phyloP scores from a whole-genome alignment of 2,797 vertebrate genomes.

The Crossoptilon crossoptilon region DNA sequence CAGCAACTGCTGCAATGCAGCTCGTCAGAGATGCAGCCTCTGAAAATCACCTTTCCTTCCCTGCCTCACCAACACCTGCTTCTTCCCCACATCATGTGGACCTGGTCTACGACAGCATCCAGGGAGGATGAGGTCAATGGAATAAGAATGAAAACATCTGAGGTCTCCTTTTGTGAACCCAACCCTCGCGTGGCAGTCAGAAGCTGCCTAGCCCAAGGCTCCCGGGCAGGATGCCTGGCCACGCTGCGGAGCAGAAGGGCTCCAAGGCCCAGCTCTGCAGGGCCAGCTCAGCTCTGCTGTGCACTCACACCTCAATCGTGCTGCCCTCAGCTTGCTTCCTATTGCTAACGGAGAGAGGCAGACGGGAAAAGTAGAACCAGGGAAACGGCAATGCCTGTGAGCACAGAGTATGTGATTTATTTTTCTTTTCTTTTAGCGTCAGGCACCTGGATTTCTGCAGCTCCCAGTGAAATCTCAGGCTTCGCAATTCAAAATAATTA shows the following conservation, averaged over 20 bases:
- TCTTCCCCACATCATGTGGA: accelerated
- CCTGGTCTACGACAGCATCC: accelerated
- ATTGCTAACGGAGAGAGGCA: not conserved
- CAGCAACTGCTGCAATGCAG: accelerated
- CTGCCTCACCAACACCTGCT: not conserved
- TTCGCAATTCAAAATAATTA: slow-evolving; percentile 69
- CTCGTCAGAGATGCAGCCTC: accelerated
- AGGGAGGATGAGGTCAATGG: accelerated
- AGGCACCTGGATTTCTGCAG: slow-evolving; percentile 74
- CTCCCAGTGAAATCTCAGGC: slow-evolving; percentile 67
- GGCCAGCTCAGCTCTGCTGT: not conserved
- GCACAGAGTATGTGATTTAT: not conserved
- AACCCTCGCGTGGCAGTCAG: not conserved
- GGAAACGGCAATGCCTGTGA: slow-evolving; percentile 38
- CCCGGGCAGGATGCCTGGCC: not conserved
- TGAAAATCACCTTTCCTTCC: not conserved
- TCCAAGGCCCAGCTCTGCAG: not conserved
- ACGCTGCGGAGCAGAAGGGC: accelerated
- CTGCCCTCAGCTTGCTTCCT: slow-evolving; percentile 4
- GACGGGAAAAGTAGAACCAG: slow-evolving; percentile 37
- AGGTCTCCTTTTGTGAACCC: not conserved
- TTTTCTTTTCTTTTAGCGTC: slow-evolving; percentile 13
- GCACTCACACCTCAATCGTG: not conserved
- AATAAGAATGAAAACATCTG: not conserved
- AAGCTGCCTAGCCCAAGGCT: not conserved